phyloP scores from a whole-genome alignment of 2,797 vertebrate genomes.

The Apogon talboti region DNA sequence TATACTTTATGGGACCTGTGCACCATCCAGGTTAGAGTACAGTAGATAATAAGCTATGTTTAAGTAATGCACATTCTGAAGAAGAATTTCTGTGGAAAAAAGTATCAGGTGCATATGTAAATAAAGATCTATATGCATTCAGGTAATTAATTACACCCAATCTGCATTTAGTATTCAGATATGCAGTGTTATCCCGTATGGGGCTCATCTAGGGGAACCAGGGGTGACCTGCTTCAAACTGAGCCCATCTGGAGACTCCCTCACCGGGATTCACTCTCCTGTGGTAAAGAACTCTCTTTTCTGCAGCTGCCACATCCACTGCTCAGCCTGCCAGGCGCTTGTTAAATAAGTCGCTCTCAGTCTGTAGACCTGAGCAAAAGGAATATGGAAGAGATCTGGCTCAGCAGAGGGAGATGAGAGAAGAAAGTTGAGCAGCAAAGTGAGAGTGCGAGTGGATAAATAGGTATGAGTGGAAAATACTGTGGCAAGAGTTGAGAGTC shows the following conservation, averaged over 20 bases:
- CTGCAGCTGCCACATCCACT: conserved; percentile 75
- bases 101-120: conserved; percentile 57
- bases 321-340: conserved; percentile 69
- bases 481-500: conserved; percentile 41
- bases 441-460: conserved; percentile 59
- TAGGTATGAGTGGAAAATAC: conserved; percentile 45
- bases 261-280: conserved; percentile 78
- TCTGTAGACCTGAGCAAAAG: conserved; percentile 60
- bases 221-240: conserved; percentile 76
- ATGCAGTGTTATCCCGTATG: conserved; percentile 69
- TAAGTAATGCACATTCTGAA: not conserved
- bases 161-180: conserved; percentile 75
- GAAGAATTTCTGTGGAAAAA: conserved; percentile 1
- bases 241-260: conserved; percentile 80
- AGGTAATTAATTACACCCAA: conserved; percentile 72
- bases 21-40: not conserved
- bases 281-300: conserved; percentile 62
- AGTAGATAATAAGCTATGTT: not conserved
- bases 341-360: conserved; percentile 77
- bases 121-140: conserved; percentile 55
- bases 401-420: conserved; percentile 64
- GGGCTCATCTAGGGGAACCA: conserved; percentile 65
- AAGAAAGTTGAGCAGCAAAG: conserved; percentile 69
- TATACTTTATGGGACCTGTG: not conserved
- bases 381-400: conserved; percentile 68